Conservation (phyloP, 2,113 vertebrate genomes). For the Parotia lawesii region DNA sequence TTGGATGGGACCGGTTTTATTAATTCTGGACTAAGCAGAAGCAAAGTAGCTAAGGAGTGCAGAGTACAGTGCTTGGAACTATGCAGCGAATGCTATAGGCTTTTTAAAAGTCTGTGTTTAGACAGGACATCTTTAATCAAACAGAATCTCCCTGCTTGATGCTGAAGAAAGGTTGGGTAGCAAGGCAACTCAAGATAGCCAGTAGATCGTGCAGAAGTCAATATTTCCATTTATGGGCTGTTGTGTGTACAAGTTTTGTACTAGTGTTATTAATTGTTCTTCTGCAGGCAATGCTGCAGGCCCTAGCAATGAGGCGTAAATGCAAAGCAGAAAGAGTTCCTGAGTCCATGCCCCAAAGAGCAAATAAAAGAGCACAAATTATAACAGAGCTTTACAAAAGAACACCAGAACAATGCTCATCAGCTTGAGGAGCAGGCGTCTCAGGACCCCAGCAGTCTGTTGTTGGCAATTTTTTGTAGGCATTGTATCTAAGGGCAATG, state of each 20-base stretch:
- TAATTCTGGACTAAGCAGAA: neutral
- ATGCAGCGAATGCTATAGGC: neutral
- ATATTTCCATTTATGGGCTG: neutral
- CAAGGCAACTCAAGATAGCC: neutral
- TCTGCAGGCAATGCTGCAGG: neutral
- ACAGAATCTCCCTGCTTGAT: neutral
- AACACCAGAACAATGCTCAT: neutral
- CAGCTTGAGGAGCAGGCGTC: neutral
- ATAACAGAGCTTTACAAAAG: neutral
- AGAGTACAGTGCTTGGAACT: neutral
- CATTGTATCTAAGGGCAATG: neutral
- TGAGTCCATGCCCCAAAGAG: neutral
- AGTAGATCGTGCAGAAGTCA: neutral
- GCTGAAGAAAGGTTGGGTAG: neutral
- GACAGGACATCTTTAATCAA: neutral
- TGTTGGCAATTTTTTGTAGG: neutral
- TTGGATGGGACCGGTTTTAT: neutral
- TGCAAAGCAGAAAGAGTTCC: neutral
- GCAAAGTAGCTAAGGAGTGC: neutral
- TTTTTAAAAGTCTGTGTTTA: neutral
- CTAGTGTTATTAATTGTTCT: neutral
- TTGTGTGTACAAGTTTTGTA: neutral
- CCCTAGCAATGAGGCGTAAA: neutral
- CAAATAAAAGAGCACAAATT: constrained; percentile 5
- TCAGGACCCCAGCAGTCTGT: neutral